Evolutionary conservation across 2,888 invertebrate genomes (phyloP).

Genomic region (Drosophila conformis): DNA sequence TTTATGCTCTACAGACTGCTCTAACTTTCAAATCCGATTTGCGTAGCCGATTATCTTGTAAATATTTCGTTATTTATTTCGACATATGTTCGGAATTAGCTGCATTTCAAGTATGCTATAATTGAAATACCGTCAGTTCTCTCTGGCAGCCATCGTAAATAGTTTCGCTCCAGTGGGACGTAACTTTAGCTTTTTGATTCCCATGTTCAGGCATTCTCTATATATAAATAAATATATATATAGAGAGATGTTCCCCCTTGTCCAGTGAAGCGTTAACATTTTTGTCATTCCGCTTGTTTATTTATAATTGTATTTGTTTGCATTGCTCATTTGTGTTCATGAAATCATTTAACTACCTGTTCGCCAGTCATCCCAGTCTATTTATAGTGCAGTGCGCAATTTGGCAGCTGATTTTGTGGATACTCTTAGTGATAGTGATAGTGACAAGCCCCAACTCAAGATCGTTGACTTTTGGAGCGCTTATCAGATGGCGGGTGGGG

Average conservation of each 20-base stretch:
- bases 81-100: neutral
- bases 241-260: neutral
- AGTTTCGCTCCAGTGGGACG: slow-evolving; percentile 21
- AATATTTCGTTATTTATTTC: neutral
- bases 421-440: slow-evolving; percentile 1
- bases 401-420: slow-evolving; percentile 19
- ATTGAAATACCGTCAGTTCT: neutral
- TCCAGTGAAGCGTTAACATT: slow-evolving; percentile 53
- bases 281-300: slow-evolving; percentile 48
- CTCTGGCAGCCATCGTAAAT: neutral
- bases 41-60: neutral
- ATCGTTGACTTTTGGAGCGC: slow-evolving; percentile 46
- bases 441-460: slow-evolving; percentile 15
- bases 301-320: slow-evolving; percentile 38
- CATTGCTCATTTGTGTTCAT: slow-evolving; percentile 39
- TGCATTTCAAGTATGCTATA: neutral
- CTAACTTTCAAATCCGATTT: neutral
- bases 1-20: too few species aligned
- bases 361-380: slow-evolving; percentile 27
- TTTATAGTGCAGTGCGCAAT: slow-evolving; percentile 48
- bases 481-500: slow-evolving; percentile 26
- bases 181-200: slow-evolving; percentile 27
- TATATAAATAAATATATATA: neutral
- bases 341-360: slow-evolving; percentile 64
- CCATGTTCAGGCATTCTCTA: slow-evolving; percentile 9